Conservation (phyloP, 2,797 vertebrate genomes). For the Lacerta agilis region DNA sequence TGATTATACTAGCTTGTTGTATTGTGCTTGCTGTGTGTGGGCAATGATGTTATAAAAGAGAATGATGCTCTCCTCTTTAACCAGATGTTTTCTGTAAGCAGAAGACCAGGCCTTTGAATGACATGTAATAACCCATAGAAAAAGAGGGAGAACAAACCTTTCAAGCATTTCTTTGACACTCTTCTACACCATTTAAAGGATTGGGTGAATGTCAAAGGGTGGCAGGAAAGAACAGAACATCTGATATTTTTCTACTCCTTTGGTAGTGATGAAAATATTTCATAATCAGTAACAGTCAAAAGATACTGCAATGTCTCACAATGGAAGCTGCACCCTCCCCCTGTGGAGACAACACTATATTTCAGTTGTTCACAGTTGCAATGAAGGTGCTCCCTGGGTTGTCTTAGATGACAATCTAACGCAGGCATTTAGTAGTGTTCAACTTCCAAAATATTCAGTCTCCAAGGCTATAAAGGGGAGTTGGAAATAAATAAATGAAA, state of each 20-base stretch:
- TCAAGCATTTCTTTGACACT: slow-evolving; percentile 65
- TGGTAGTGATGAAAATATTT: slow-evolving; percentile 68
- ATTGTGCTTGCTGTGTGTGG: slow-evolving; percentile 45
- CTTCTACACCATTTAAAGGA: slow-evolving; percentile 59
- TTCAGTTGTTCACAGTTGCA: slow-evolving; percentile 73
- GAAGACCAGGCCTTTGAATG: slow-evolving; percentile 42
- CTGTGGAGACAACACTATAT: slow-evolving; percentile 71
- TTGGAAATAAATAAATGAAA: background rate
- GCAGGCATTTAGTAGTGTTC: slow-evolving; percentile 59
- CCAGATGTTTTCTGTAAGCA: slow-evolving; percentile 35
- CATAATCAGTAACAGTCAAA: slow-evolving; percentile 69
- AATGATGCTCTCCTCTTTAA: slow-evolving; percentile 64
- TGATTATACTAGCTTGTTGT: slow-evolving; percentile 64
- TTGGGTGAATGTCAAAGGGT: slow-evolving; percentile 52
- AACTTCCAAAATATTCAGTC: slow-evolving; percentile 52
- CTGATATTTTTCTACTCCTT: slow-evolving; percentile 64
- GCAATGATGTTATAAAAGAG: slow-evolving; percentile 65
- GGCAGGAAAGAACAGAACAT: slow-evolving; percentile 50
- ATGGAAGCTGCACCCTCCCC: slow-evolving; percentile 63
- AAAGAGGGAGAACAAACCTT: slow-evolving; percentile 53
- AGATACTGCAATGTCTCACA: slow-evolving; percentile 67
- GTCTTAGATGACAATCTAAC: slow-evolving; percentile 50
- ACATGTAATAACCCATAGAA: slow-evolving; percentile 58
- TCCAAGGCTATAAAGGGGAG: slow-evolving; percentile 49
- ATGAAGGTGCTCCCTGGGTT: slow-evolving; percentile 63